Evolutionary conservation across 1,140 invertebrate genomes (phyloP).

Genomic region (Anastrepha obliqua): DNA sequence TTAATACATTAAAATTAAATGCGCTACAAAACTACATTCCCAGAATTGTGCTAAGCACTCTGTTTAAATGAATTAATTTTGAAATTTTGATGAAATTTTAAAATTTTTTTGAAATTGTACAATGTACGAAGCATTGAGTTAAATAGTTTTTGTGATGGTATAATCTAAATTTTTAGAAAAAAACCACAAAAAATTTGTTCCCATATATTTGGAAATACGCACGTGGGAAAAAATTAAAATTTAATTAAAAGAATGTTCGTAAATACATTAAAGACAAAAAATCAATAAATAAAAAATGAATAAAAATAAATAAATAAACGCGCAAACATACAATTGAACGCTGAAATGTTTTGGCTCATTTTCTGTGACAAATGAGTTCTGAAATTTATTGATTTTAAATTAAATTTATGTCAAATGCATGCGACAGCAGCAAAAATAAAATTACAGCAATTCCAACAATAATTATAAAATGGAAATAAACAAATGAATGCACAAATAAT

Average conservation of each 20-base stretch:
- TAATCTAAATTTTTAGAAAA: too few relatives aligned
- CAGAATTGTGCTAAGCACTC: too few relatives aligned
- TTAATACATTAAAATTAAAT: too few relatives aligned
- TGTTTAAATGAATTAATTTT: too few relatives aligned
- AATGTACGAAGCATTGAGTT: too few relatives aligned
- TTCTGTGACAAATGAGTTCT: slow-evolving; percentile 6
- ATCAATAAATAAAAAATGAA: background rate
- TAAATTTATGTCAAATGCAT: slow-evolving; percentile 42
- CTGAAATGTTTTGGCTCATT: background rate
- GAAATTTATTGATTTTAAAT: slow-evolving; percentile 48
- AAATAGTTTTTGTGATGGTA: too few relatives aligned
- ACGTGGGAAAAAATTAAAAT: background rate
- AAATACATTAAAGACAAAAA: background rate
- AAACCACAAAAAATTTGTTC: too few relatives aligned
- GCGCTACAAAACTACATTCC: too few relatives aligned
- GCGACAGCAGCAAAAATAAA: background rate
- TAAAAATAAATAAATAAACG: background rate
- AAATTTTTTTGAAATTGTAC: too few relatives aligned
- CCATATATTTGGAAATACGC: too few relatives aligned
- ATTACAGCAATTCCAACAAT: background rate
- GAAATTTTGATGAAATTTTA: too few relatives aligned
- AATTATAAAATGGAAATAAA: slow-evolving; percentile 23
- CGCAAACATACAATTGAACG: background rate
- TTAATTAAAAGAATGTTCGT: slow-evolving; percentile 6
- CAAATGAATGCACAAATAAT: slow-evolving; percentile 32